phyloP scores from a whole-genome alignment of 2,113 vertebrate genomes.

The Danionella cerebrum region DNA sequence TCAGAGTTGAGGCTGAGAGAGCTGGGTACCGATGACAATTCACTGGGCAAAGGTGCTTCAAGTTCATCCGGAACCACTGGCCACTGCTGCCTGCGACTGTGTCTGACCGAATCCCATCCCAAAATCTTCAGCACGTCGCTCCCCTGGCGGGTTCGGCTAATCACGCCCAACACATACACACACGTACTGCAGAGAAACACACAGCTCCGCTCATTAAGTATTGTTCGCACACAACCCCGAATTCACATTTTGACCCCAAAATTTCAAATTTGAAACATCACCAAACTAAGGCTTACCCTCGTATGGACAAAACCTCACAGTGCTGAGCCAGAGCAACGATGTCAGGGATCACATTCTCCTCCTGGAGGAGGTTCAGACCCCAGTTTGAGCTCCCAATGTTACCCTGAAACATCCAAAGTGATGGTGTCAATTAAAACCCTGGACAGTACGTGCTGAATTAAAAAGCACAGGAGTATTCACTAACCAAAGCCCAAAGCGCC shows the following conservation, averaged over 20 bases:
- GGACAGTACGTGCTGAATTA: neutral
- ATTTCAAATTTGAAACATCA: too few species aligned
- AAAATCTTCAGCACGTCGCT: constrained; percentile 77
- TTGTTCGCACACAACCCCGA: too few species aligned
- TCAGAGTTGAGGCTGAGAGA: constrained; percentile 78
- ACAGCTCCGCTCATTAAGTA: too few species aligned
- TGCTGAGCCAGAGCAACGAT: constrained; percentile 75
- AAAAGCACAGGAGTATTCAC: constrained; percentile 30
- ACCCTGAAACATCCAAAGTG: constrained; percentile 55
- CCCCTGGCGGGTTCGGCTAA: constrained; percentile 79
- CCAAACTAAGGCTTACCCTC: constrained; percentile 73
- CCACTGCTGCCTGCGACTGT: constrained; percentile 75
- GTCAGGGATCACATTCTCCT: constrained; percentile 80
- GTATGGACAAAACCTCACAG: constrained; percentile 77
- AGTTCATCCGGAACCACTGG: constrained; percentile 78
- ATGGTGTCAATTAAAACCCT: neutral
- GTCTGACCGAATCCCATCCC: constrained; percentile 76
- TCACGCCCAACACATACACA: constrained; percentile 76
- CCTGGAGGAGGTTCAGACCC: constrained; percentile 80
- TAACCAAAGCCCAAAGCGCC: constrained; percentile 81
- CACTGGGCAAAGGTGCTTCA: constrained; percentile 70
- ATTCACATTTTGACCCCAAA: too few species aligned
- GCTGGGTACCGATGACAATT: constrained; percentile 75
- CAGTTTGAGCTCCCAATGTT: constrained; percentile 82
- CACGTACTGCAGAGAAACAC: constrained; percentile 63